Percentiles rank a stretch among this genome's conserved stretches.
These are phyloP conservation scores for Leptopilina clavipes DNA, from an alignment of 1,140 invertebrate species.

Conservation along the genomic window DNA sequence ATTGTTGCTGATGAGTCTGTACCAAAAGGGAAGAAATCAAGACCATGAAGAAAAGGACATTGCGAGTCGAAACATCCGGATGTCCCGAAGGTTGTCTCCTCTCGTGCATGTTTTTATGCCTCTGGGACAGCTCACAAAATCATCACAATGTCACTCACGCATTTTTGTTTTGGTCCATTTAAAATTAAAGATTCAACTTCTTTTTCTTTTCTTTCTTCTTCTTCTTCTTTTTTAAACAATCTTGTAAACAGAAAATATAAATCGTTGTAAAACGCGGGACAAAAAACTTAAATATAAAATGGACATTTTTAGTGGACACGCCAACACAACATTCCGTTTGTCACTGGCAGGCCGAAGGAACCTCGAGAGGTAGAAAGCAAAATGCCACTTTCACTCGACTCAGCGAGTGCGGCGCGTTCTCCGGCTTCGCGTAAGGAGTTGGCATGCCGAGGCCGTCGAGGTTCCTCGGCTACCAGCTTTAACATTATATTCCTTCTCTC, in stretches of 20 bases:
- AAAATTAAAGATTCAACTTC: neutral
- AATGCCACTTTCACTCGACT: conserved; percentile 72
- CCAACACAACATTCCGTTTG: conserved; percentile 62
- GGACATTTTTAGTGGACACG: conserved; percentile 45
- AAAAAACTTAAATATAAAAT: conserved; percentile 44
- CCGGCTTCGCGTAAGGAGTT: conserved; percentile 57
- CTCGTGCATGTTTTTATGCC: conserved; percentile 36
- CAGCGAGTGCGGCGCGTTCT: conserved; percentile 45
- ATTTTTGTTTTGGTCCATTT: conserved; percentile 46
- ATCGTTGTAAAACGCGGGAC: conserved; percentile 16
- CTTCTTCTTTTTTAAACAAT: conserved; percentile 13
- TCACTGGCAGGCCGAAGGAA: conserved; percentile 57
- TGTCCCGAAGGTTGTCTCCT: conserved; percentile 41
- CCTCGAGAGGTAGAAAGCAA: conserved; percentile 71
- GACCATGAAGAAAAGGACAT: conserved; percentile 35
- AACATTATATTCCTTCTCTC: conserved; percentile 21
- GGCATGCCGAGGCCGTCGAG: conserved; percentile 71
- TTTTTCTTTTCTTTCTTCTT: conserved; percentile 18
- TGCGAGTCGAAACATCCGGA: conserved; percentile 50
- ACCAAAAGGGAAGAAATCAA: conserved; percentile 47
- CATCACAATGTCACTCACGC: conserved; percentile 39
- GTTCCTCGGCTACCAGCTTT: conserved; percentile 42
- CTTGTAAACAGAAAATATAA: conserved; percentile 35
- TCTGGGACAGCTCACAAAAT: conserved; percentile 36
- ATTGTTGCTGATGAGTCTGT: conserved; percentile 47